A percentile compares a stretch with the other conserved stretches of the same genome.
Conservation (phyloP, 2,888 invertebrate genomes). For the Callyntrura guangdongensis region DNA sequence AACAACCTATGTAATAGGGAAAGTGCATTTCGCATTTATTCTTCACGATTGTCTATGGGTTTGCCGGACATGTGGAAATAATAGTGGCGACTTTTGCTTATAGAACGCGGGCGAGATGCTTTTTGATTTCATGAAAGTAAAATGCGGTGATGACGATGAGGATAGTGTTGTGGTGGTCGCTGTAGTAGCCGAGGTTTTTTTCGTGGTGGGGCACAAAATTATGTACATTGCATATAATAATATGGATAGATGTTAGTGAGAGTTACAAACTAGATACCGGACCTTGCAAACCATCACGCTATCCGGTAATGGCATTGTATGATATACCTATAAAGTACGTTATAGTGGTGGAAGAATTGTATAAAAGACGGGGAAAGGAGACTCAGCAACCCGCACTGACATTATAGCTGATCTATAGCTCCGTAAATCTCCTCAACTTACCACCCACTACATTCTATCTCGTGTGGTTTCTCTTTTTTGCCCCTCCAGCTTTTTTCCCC, state of each 20-base stretch:
- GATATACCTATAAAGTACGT: slow-evolving; percentile 26
- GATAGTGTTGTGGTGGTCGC: slow-evolving; percentile 18
- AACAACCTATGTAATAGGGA: slow-evolving; percentile 30
- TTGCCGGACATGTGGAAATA: slow-evolving; percentile 62
- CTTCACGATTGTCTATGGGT: neutral
- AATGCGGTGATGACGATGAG: slow-evolving; percentile 14
- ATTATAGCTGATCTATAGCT: slow-evolving; percentile 85
- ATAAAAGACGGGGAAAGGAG: slow-evolving; percentile 76
- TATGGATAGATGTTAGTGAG: neutral
- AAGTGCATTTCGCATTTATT: slow-evolving; percentile 50
- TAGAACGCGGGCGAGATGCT: slow-evolving; percentile 22
- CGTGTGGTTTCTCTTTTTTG: slow-evolving; percentile 73
- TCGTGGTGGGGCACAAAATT: slow-evolving; percentile 57
- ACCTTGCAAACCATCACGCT: slow-evolving; percentile 3
- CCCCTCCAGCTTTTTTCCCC: slow-evolving; percentile 63
- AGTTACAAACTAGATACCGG: neutral
- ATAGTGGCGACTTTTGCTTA: slow-evolving; percentile 47
- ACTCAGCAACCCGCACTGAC: slow-evolving; percentile 85
- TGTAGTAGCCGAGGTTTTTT: slow-evolving; percentile 35
- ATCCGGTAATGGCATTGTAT: slow-evolving; percentile 37
- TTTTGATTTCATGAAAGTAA: slow-evolving; percentile 59
- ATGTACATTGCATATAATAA: slow-evolving; percentile 35
- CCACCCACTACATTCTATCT: slow-evolving; percentile 84
- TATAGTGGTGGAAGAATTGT: slow-evolving; percentile 69
- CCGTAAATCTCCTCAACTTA: slow-evolving; percentile 84